Conservation (phyloP, 2,113 vertebrate genomes). For the human (Homo sapiens) region GRCh38 chr1:6506501-6507000, state of each 20-base stretch:
- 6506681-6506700: background rate
- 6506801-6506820: background rate
- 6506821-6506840: background rate
- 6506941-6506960: background rate
- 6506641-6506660: background rate
- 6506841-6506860: background rate
- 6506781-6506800: background rate
- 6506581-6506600: background rate
- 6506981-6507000: fast-evolving
- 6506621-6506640: background rate
- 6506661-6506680: background rate
- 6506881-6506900: fast-evolving
- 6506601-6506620: background rate
- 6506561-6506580: background rate
- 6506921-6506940: fast-evolving
- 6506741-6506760: background rate
- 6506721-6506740: background rate
- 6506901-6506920: fast-evolving
- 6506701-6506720: background rate
- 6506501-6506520: background rate
- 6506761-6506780: background rate
- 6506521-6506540: conserved; percentile 78
- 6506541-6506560: conserved; percentile 42
- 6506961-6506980: background rate
- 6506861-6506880: background rate